Evolutionary conservation across 2,797 vertebrate genomes (phyloP), one percentile per base, ranked within the genome.

Genomic region (Acanthornis magna): DNA sequence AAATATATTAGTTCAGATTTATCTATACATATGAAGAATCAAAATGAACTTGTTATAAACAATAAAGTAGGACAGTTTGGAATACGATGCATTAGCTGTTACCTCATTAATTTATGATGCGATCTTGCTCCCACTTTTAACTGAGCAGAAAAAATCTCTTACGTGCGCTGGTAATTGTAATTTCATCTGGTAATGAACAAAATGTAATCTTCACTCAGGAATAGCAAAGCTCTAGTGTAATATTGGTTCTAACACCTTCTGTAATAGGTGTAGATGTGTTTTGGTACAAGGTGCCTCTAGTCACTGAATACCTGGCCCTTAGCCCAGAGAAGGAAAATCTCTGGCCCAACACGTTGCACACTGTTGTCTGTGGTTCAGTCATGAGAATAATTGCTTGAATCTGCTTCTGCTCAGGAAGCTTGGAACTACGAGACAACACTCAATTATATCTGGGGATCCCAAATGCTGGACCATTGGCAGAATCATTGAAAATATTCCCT

Each of bases 221-320:
- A 88, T 32, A 84, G 40, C 55, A 75, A 88, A 88, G 32, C 42
- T 93, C 43, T 66, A 42, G 47, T 55, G 79, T 86, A 86, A 91
- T 86, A 81, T 48, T 88, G 2, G 1, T 88, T 90, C 70, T 81
- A 51, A 76, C 91, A 81, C 83, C 80, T 91, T 76, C 48, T 47
- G 42, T 84, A 73, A 79, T 50, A 95, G 67, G 77, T 92, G 73
- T 85, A 94, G 85, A 92, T 79, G 61, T 77, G 55, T 95, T 96
- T 93, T 96, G 93, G 93, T 85, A 91, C 63, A 66, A 53, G 55
- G 15, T 71, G 30, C 77, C 55, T 94, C 60, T 61, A 70, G 62
- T 78, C 63, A 58, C 47, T 90, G 79, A 91, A 91, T 71, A 91
- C 47, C 50, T 94, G 92, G 93, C 83, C 34, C 34, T 68, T 66